Base-by-base conservation (phyloP, 2,888 invertebrate genomes). In the Pharmacophagus antenor region DNA sequence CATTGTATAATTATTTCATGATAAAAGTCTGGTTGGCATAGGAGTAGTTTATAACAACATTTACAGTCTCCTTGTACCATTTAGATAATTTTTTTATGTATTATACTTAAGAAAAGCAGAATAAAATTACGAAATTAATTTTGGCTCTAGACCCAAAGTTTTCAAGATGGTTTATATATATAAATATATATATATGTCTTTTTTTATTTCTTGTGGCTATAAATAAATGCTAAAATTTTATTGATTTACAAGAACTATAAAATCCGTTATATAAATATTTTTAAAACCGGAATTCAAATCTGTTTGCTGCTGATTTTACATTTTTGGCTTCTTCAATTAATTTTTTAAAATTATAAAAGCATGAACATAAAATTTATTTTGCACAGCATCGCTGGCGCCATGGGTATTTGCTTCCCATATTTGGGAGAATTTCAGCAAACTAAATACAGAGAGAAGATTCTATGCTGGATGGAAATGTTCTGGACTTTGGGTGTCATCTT, bases 401-500 rank as follows among this genome's bases (percentile, higher is more conserved):
- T 95, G 94, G 95, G 95, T 71, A 95, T 95, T 72, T 94, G 95
- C 71, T 95, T 95, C 84, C 95, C 95, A 0, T 95, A 95, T 83
- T 86, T 95, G 70, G 95, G 95, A 64, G 96, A 96, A 85, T 96
- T 95, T 83, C 95, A 95, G 74, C 94, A 94, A 46, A 94, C 94
- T 59, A 94, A 94, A 82, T 94, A 95, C 83, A 92, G 96, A 76
- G 95, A 95, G 80, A 95, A 94, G 71, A 95, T 95, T 74, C 92
- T 95, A 62, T 95, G 95, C 83, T 95, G 95, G 95, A 95, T 96
- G 95, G 95, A 95, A 90, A 91, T 95, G 88, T 95, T 95, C 85
- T 96, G 96, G 96, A 95, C 95, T 37, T 82, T 95, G 50, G 95
- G 95, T 63, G 95, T 95, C 56, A 95, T 95, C 70, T 79, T 93